These are phyloP conservation scores for Alcis repandata DNA, from an alignment of 2,888 invertebrate species.

Conservation along the genomic window DNA sequence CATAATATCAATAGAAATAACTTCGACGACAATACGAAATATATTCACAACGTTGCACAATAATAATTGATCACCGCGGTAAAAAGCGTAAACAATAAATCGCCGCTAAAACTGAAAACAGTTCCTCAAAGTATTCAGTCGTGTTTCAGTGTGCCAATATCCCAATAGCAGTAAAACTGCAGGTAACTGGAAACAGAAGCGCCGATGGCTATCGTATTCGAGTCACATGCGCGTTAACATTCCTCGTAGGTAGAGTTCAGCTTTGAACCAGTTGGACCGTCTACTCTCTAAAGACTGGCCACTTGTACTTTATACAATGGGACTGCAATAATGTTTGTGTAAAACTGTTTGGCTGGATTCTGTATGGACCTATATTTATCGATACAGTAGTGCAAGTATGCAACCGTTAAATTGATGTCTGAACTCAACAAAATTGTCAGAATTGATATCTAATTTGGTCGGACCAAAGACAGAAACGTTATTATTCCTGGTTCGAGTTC, in stretches of 20 bases:
- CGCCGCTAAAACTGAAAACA: no score
- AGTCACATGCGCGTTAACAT: conserved; percentile 61
- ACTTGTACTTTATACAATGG: conserved; percentile 30
- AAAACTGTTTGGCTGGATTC: background rate
- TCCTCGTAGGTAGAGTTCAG: conserved; percentile 55
- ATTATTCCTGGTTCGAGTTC: conserved; percentile 55
- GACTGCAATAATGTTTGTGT: conserved; percentile 24
- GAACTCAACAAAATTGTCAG: no score
- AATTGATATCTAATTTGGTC: no score
- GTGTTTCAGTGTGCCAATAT: conserved; percentile 24
- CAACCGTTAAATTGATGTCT: no score
- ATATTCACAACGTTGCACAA: no score
- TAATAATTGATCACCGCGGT: no score
- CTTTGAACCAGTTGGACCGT: conserved; percentile 61
- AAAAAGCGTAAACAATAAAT: background rate
- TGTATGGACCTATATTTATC: no score
- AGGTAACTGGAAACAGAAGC: conserved; percentile 45
- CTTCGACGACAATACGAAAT: no score
- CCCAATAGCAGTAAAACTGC: conserved; percentile 37
- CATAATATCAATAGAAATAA: no score
- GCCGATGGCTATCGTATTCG: conserved; percentile 53
- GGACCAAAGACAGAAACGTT: no score
- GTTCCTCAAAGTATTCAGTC: background rate
- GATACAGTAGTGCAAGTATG: no score
- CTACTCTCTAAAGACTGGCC: conserved; percentile 30